A percentile compares a stretch with the other conserved stretches of the same genome.
These are phyloP conservation scores for Halesus radiatus DNA, from an alignment of 1,140 invertebrate species.

Conservation along the genomic window DNA sequence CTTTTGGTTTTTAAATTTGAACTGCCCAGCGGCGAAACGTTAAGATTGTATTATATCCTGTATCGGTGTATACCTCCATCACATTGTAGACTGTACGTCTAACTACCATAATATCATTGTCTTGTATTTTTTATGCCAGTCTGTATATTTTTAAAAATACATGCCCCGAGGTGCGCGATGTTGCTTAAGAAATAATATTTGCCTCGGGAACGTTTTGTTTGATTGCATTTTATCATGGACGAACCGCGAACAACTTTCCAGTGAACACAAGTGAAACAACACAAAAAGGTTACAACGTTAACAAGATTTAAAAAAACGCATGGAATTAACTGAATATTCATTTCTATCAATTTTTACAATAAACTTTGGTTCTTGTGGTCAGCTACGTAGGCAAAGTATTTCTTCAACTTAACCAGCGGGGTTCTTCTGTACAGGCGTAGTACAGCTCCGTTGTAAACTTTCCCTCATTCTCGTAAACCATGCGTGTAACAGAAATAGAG, in stretches of 20 bases:
- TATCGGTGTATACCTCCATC: too few relatives aligned
- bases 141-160: not conserved
- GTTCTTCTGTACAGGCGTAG: not conserved
- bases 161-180: conserved; percentile 1
- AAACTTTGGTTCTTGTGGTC: not conserved
- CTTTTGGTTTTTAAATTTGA: too few relatives aligned
- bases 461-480: too few relatives aligned
- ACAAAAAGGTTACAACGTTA: not conserved
- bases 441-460: too few relatives aligned
- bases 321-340: not conserved
- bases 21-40: too few relatives aligned
- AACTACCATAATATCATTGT: not conserved
- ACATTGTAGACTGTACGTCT: too few relatives aligned
- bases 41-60: too few relatives aligned
- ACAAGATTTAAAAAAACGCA: not conserved
- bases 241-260: not conserved
- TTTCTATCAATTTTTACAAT: not conserved
- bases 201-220: not conserved
- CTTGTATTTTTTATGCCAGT: not conserved
- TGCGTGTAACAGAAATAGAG: too few relatives aligned
- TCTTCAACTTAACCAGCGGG: not conserved
- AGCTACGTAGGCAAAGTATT: not conserved
- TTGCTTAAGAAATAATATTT: conserved; percentile 6
- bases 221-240: conserved; percentile 13
- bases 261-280: not conserved